A percentile compares a stretch with the other conserved stretches of the same genome.
Evolutionary conservation across 2,888 invertebrate species (phyloP).

Genomic region (Zaprionus obscuricornis): DNA sequence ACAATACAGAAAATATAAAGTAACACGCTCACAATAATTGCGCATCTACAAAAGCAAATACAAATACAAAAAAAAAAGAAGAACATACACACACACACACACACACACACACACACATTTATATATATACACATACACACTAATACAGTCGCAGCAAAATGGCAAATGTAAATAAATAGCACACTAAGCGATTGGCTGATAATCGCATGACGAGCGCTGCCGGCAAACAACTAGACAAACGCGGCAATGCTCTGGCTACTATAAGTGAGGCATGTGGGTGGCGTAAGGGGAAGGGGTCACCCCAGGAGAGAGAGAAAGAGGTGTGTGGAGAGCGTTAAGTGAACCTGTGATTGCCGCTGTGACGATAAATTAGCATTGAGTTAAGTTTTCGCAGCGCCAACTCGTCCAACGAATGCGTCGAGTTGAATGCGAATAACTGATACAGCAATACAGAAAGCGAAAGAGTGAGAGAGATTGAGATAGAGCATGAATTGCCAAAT

Average conservation of each 20-base stretch:
- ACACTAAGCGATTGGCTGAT: slow-evolving; percentile 76
- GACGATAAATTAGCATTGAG: slow-evolving; percentile 74
- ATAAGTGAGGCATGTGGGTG: neutral
- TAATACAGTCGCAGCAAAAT: slow-evolving; percentile 24
- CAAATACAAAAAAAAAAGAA: slow-evolving; percentile 39
- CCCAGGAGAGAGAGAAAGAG: neutral
- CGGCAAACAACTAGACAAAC: slow-evolving; percentile 27
- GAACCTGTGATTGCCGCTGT: slow-evolving; percentile 65
- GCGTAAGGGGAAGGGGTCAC: neutral
- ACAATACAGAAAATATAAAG: slow-evolving; percentile 64
- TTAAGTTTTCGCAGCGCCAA: slow-evolving; percentile 4
- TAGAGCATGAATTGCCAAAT: neutral
- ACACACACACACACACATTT: slow-evolving; percentile 26
- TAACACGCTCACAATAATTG: slow-evolving; percentile 78
- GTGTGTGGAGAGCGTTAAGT: slow-evolving; percentile 23
- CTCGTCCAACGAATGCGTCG: slow-evolving; percentile 15
- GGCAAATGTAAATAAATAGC: slow-evolving; percentile 69
- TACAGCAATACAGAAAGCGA: neutral
- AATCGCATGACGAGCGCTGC: slow-evolving; percentile 69
- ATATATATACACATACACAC: slow-evolving; percentile 32
- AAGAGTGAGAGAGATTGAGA: neutral
- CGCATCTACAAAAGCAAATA: slow-evolving; percentile 74
- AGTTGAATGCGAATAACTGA: neutral
- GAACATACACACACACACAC: slow-evolving; percentile 16
- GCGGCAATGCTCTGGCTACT: neutral